Evolutionary conservation across 1,140 invertebrate species (phyloP), one percentile per base, ranked within the genome.

Genomic region (Lasioglossum albipes): DNA sequence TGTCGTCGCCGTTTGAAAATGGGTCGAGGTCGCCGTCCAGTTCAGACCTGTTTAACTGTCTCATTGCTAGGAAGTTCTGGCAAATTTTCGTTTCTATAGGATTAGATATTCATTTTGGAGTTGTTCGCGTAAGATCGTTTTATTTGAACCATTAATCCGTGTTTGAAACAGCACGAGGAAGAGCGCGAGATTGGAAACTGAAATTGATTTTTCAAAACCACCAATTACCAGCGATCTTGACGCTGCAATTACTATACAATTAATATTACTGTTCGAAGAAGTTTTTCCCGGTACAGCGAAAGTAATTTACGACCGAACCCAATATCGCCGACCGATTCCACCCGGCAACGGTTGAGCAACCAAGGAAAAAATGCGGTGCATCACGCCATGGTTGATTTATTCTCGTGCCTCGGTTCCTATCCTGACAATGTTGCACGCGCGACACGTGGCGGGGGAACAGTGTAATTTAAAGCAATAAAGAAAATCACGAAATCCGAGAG

Each of bases 381-480:
- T 64, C 59, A 12, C 2, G 27, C 27, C 45, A 12, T 13, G 70
- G 57, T 57, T 67, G 64, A 79, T 80, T 68, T 61, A 68, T 59
- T n/a, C n/a, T n/a, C 45, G 18, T 6, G 10, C 27, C 16, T 73
- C 64, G 45, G 27, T 71, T n/a, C 13, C n/a, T 1, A 13, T 16
- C 20, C 9, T 27, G 57, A 75, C 54, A 75, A 75, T 75, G 20
- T 75, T 67, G 12, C 42, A 12, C n/a, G 45, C 42, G 42, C 18
- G 27, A 59, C 65, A 64, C 68, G 62, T 68, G 75, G 67, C 22
- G 57, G 16, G 31, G 18, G 77, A 3, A 79, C 52, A 45, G 54
- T 80, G 65, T 80, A 80, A 80, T 80, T 75, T 75, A 61, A 49
- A 68, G 65, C 57, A 57, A 75, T 80, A 69, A 80, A 80, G 72